phyloP scores from a whole-genome alignment of 2,888 invertebrate species.

The Sinotaia quadrata region DNA sequence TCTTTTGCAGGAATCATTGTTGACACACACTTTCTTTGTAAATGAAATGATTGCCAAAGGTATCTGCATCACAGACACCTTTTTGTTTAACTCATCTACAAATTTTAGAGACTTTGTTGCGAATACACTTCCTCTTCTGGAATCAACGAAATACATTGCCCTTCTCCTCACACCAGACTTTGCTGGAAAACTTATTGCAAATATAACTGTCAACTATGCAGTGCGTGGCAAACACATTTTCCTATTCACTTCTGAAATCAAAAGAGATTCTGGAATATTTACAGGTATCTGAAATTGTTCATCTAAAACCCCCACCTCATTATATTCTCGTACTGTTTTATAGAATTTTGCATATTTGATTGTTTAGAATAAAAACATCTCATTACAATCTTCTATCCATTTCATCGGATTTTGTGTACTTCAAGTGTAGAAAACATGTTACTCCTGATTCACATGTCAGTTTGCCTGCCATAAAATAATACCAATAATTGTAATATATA shows the following conservation, averaged over 20 bases:
- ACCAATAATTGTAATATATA: too few relatives aligned
- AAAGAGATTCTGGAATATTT: conserved; percentile 35
- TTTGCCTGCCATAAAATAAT: too few relatives aligned
- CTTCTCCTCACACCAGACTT: conserved; percentile 25
- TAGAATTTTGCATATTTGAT: too few relatives aligned
- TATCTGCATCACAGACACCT: conserved; percentile 39
- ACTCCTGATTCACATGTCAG: too few relatives aligned
- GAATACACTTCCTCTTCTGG: background rate
- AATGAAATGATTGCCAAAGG: conserved; percentile 35
- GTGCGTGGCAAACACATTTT: conserved; percentile 40
- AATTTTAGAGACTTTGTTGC: background rate
- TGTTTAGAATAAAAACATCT: too few relatives aligned
- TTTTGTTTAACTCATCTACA: background rate
- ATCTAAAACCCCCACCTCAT: background rate
- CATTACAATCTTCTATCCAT: too few relatives aligned
- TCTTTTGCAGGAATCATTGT: conserved; percentile 32
- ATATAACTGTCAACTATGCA: background rate
- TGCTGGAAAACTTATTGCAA: background rate
- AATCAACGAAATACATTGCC: conserved; percentile 20
- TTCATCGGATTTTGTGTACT: too few relatives aligned
- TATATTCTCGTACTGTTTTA: too few relatives aligned
- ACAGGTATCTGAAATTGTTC: background rate
- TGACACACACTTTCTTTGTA: background rate
- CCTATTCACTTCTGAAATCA: conserved; percentile 57
- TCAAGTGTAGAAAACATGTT: too few relatives aligned